Percentiles rank a stretch among this genome's conserved stretches.
Conservation (phyloP, 2,797 vertebrate species). For the Labeo calbasu region DNA sequence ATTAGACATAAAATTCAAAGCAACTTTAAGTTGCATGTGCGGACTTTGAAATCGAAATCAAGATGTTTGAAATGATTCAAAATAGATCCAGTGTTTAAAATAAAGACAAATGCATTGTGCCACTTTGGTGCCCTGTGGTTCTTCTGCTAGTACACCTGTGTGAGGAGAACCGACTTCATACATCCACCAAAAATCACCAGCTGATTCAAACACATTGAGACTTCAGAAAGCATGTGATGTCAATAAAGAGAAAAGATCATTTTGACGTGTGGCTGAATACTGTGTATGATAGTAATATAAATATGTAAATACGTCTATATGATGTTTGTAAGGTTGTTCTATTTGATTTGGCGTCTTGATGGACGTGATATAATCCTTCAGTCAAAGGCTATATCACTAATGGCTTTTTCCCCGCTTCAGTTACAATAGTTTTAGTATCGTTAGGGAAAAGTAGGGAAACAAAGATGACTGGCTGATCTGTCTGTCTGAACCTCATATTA, state of each 20-base stretch:
- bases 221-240: neutral
- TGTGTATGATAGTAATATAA: neutral
- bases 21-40: neutral
- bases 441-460: neutral
- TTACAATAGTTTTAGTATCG: conserved; percentile 28
- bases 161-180: neutral
- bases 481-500: conserved; percentile 60
- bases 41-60: neutral
- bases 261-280: neutral
- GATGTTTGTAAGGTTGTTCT: neutral
- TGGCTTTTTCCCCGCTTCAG: conserved; percentile 33
- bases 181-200: neutral
- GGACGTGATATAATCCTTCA: neutral
- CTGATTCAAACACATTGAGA: neutral
- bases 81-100: neutral
- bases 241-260: neutral
- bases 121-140: neutral
- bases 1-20: neutral
- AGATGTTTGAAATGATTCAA: neutral
- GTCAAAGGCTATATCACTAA: neutral
- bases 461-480: conserved; percentile 21
- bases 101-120: neutral
- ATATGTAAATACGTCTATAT: neutral
- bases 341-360: neutral
- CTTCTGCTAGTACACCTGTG: neutral